Evolutionary conservation across 2,797 vertebrate species (phyloP), one percentile per base, ranked within the genome.

Genomic region (Numenius phaeopus): DNA sequence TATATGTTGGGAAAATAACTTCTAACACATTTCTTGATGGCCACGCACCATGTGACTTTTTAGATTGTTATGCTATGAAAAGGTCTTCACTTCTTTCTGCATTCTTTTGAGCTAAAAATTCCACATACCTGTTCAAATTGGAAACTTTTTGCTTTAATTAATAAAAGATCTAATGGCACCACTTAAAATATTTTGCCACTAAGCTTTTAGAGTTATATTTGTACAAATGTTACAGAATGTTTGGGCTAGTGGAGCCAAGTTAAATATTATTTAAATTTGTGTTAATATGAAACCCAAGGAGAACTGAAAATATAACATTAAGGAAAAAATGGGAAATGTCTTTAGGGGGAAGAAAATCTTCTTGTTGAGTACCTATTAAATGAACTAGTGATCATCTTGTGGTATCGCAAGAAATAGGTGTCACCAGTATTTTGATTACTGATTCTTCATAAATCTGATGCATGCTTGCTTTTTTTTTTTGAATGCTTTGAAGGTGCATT

Each of bases 211-310:
- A 49, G 15, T 93, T 94, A 73, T 75, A 72, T 49, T 93, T 94
- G 79, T 91, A 84, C 58, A 83, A 84, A 94, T 89, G 85, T 94
- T 92, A 87, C 49, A 80, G 84, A 69, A 67, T 84, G 55, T 71
- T 96, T 93, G 81, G 93, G 86, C 75, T 91, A 84, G 72, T 64
- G 62, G 39, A 44, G 54, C 83, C 90, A 85, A 84, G 72, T 88
- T 94, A 96, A 96, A 83, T 88, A 90, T 96, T 96, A 95, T 94
- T 95, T 90, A 75, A 65, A 75, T 96, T 95, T 91, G 72, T 67
- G 84, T 97, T 89, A 94, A 92, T 81, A 91, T 58, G 81, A 94
- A 95, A 91, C 75, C 27, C 42, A 19, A 91, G 72, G 61, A 89
- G 89, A 93, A 75, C 54, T 92, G 82, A 65, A 90, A 89, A 85